These are phyloP conservation scores for Xenopus laevis DNA, from an alignment of 2,113 vertebrate species.

Conservation along the genomic window DNA sequence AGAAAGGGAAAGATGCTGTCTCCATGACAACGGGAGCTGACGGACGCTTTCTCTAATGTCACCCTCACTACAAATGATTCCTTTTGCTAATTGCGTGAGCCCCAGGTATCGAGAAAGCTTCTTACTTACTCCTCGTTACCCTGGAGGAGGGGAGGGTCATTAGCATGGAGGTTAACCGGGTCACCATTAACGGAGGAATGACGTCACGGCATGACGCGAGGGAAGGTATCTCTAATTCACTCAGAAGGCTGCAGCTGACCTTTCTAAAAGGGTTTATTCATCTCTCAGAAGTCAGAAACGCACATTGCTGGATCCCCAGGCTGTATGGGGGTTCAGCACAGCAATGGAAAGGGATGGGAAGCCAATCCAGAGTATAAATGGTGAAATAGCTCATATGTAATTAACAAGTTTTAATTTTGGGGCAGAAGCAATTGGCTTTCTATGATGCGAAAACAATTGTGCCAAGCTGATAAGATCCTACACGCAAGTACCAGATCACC, in stretches of 20 bases:
- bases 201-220: constrained; percentile 14
- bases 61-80: background rate
- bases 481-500: no score
- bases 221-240: background rate
- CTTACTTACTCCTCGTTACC: constrained; percentile 1
- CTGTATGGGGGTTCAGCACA: no score
- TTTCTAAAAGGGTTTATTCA: constrained; percentile 2
- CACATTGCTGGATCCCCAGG: no score
- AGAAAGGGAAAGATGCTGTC: constrained; percentile 13
- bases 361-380: no score
- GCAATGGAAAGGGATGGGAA: no score
- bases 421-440: no score
- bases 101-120: background rate
- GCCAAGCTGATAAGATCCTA: no score
- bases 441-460: no score
- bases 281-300: background rate
- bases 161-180: constrained; percentile 13
- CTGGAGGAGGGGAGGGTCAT: constrained; percentile 10
- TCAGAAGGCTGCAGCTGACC: background rate
- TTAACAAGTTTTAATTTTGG: no score
- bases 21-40: constrained; percentile 19
- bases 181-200: constrained; percentile 32
- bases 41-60: constrained; percentile 15
- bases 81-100: constrained; percentile 22
- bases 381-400: no score